Base-by-base conservation (phyloP, 2,797 vertebrate genomes). In the Alca torda region DNA sequence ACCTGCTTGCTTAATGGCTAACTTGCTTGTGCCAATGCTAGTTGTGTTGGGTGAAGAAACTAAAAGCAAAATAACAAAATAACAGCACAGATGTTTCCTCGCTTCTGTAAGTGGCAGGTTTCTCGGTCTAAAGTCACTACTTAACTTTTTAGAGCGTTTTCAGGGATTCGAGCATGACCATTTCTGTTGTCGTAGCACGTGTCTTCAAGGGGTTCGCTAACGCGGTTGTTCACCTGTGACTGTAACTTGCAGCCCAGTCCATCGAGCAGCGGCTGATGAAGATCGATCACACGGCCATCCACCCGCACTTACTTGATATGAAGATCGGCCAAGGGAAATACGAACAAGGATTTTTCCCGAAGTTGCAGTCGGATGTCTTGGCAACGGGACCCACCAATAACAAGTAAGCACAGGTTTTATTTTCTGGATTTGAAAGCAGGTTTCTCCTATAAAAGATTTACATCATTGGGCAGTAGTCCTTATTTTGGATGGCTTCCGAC, bases 291-390 rank as follows among this genome's bases (percentile, higher is more conserved):
- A 99, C 99, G 0, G 99, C 99, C 92, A 99, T 99, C 95, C 99
- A 99, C 96, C 99, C 99, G 2, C 99, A 99, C 96, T 98, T 99
- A 68, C 99, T 99, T 37, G 98, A 99, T 96, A 99, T 99, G 99
- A 99, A 99, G 98, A 99, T 99, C 1, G 99, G 99, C 39, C 99
- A 99, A 96, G 99, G 99, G 89, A 99, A 99, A 81, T 99, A 99
- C 1, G 99, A 99, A 48, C 99, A 99, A 70, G 99, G 99, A 7
- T 99, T 99, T 97, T 99, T 99, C 95, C 99, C 99, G 4, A 99
- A 99, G 93, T 98, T 99, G 91, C 99, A 99, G 90, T 98, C 99
- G 0, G 99, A 99, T 65, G 99, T 99, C 83, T 98, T 99, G 60
- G 97, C 98, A 69, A 98, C 99, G 0, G 99, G 99, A 78, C 99